Base-by-base conservation (phyloP, 2,113 vertebrate genomes). In the Microtus richardsoni region DNA sequence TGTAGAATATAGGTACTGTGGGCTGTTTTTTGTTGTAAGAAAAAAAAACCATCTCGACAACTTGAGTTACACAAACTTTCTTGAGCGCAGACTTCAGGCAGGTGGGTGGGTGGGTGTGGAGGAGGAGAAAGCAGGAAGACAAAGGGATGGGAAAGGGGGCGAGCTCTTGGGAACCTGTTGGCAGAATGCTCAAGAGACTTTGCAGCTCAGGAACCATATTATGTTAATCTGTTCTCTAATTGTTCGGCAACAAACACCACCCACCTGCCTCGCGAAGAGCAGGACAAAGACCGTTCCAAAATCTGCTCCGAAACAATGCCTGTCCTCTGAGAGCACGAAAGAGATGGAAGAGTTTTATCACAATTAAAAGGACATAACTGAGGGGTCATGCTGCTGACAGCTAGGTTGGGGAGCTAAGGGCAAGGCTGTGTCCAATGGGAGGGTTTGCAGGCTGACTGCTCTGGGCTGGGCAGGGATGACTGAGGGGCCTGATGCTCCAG, bases 221-320 rank as follows among this genome's bases (percentile, higher is more conserved):
- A 98, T 98, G 98, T 96, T 98, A 98, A 98, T 98, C 89, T 89
- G n/a, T 95, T 96, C 96, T 98, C 97, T 98, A 98, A 98, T 98
- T 98, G 98, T 98, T 98, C 97, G 86, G 98, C 98, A 97, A 98
- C 98, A 99, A 99, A 98, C 98, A 98, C 92, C 98, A 68, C 97
- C 98, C 97, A 98, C 98, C 64, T 14, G 86, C 98, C 85, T 92
- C 98, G 94, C 96, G 98, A 98, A 98, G 98, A 98, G 98, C 98
- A 98, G 95, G 97, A 91, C 97, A 97, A 97, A 98, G 97, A 86
- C 98, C 92, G 30, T 98, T 97, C 96, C 96, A 54, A 83, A 97
- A 98, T 96, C 96, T 98, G 97, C 97, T 97, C 97, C 96, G 97
- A 98, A 98, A 97, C 97, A 85, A 70, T 95, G 98, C 98, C 98